Evolutionary conservation across 2,113 vertebrate species (phyloP).

Genomic region (Thryonomys swinderianus): DNA sequence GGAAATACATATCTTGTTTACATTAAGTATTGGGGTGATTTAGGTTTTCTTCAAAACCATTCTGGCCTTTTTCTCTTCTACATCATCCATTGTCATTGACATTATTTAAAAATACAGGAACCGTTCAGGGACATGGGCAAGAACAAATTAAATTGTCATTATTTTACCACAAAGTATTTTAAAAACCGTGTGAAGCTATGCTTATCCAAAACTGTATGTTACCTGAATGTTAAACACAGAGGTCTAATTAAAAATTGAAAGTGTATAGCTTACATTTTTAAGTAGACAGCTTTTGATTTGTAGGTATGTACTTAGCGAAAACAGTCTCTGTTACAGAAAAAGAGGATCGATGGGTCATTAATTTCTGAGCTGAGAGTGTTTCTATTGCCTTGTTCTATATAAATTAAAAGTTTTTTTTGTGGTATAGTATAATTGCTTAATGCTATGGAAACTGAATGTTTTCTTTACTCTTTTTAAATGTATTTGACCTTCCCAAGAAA

Average conservation of each 20-base stretch:
- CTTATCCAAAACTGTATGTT: slow-evolving; percentile 45
- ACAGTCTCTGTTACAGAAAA: background rate
- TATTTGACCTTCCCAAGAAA: slow-evolving; percentile 62
- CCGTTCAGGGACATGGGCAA: background rate
- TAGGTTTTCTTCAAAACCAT: slow-evolving; percentile 41
- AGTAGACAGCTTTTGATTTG: slow-evolving; percentile 37
- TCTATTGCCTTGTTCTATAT: slow-evolving; percentile 45
- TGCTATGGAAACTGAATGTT: slow-evolving; percentile 43
- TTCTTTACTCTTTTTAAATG: slow-evolving; percentile 61
- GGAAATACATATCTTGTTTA: slow-evolving; percentile 33
- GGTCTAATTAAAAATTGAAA: slow-evolving; percentile 45
- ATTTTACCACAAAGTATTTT: slow-evolving; percentile 60
- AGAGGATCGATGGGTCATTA: background rate
- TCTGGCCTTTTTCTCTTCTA: background rate
- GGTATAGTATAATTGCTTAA: slow-evolving; percentile 6
- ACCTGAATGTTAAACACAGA: slow-evolving; percentile 48
- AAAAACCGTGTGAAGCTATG: slow-evolving; percentile 12
- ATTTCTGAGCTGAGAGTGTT: slow-evolving; percentile 31
- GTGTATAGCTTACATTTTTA: background rate
- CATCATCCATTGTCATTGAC: slow-evolving; percentile 25
- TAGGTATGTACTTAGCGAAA: background rate
- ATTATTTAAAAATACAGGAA: slow-evolving; percentile 26
- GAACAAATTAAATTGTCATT: slow-evolving; percentile 52
- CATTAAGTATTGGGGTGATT: slow-evolving; percentile 13
- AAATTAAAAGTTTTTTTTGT: slow-evolving; percentile 50